A percentile compares a stretch with the other conserved stretches of the same genome.
Evolutionary conservation across 2,113 vertebrate species (phyloP).

Genomic region (Sturnus vulgaris): DNA sequence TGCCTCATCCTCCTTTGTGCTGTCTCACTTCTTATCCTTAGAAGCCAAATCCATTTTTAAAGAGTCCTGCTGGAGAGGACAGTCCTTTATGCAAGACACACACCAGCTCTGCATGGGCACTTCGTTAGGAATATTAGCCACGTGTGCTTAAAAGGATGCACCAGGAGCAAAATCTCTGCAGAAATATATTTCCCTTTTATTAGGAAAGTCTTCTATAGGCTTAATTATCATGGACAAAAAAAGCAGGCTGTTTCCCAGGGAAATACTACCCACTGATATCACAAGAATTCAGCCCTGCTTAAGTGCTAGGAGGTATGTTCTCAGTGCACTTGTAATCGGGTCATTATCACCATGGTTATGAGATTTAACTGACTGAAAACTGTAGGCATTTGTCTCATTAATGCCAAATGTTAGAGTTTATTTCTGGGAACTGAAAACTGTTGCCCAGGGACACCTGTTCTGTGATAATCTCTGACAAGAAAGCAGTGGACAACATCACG

Average conservation of each 20-base stretch:
- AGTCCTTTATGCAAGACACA: neutral
- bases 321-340: constrained; percentile 5
- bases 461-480: constrained; percentile 34
- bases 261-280: constrained; percentile 30
- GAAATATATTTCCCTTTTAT: neutral
- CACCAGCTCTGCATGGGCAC: neutral
- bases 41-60: constrained; percentile 3
- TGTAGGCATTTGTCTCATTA: constrained; percentile 53
- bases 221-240: constrained; percentile 34
- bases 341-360: constrained; percentile 52
- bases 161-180: neutral
- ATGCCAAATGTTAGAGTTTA: constrained; percentile 43
- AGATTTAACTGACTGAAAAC: constrained; percentile 48
- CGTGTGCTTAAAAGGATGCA: neutral
- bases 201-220: neutral
- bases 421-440: constrained; percentile 36
- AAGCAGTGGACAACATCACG: neutral
- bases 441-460: constrained; percentile 11
- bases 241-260: neutral
- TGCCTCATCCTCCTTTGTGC: neutral
- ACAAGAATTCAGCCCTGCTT: constrained; percentile 32
- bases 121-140: neutral
- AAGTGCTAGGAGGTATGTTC: constrained; percentile 34
- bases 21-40: neutral
- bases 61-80: neutral